Conservation (phyloP, 2,113 vertebrate species). For the Sinocyclocheilus grahami region DNA sequence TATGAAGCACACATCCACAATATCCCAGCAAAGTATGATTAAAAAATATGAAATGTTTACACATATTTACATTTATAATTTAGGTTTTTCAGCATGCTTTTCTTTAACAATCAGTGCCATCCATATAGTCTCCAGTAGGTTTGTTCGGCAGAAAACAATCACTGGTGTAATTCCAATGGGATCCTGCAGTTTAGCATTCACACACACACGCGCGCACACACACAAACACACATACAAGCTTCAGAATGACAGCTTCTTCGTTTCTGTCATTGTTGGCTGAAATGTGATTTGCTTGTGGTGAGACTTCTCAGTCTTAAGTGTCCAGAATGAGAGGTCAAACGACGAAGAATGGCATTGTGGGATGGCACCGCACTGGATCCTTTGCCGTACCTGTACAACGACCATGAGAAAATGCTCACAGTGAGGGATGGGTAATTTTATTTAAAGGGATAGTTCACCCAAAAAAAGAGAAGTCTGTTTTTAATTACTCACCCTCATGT, state of each 20-base stretch:
- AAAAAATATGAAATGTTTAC: constrained; percentile 6
- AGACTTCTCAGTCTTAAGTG: neutral
- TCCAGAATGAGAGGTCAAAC: constrained; percentile 15
- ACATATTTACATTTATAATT: constrained; percentile 40
- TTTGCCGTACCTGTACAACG: neutral
- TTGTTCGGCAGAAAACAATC: neutral
- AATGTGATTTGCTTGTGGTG: constrained; percentile 3
- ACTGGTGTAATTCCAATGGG: neutral
- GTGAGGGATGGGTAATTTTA: neutral
- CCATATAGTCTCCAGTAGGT: constrained; percentile 14
- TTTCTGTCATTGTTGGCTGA: neutral
- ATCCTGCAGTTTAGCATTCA: neutral
- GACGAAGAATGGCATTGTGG: constrained; percentile 4
- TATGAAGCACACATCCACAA: constrained; percentile 16
- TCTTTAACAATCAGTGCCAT: constrained; percentile 27
- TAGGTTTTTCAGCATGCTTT: neutral
- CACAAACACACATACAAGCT: neutral
- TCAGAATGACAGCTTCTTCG: neutral
- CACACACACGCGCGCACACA: neutral
- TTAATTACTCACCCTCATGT: neutral
- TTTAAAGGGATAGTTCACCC: neutral
- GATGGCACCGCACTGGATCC: neutral
- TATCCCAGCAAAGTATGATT: constrained; percentile 23
- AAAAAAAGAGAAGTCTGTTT: neutral
- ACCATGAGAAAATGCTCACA: neutral